Evolutionary conservation across 2,797 vertebrate genomes (phyloP).

Genomic region (Labeo calbasu): DNA sequence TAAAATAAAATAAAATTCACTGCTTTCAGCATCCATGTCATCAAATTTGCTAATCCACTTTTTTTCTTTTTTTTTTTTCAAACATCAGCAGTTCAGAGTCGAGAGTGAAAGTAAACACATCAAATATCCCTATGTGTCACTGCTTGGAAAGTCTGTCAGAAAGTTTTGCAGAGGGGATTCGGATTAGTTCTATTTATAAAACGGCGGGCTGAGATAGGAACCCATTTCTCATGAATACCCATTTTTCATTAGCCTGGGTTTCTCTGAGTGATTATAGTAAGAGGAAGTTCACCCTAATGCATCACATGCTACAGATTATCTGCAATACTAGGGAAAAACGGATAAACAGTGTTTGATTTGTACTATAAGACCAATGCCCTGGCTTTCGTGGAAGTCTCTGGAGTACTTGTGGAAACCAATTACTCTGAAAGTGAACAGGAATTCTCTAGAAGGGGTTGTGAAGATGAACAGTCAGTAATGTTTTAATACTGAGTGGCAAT

Average conservation of each 20-base stretch:
- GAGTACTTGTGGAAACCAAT: slow-evolving; percentile 16
- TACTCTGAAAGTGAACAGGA: slow-evolving; percentile 6
- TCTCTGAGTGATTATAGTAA: slow-evolving; percentile 14
- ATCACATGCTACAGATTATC: slow-evolving; percentile 1
- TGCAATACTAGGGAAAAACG: background rate
- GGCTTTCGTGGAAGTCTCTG: slow-evolving; percentile 2
- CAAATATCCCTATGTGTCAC: background rate
- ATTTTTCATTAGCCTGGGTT: slow-evolving; percentile 21
- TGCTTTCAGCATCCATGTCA: slow-evolving; percentile 39
- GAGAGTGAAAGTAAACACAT: slow-evolving; percentile 23
- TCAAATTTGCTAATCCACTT: slow-evolving; percentile 39
- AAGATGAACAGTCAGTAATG: background rate
- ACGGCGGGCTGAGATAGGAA: slow-evolving; percentile 11
- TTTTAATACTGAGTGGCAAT: background rate
- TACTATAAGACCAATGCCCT: background rate
- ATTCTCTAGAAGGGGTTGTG: background rate
- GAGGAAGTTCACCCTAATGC: slow-evolving; percentile 7
- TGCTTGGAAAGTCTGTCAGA: slow-evolving; percentile 25
- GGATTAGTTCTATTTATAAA: slow-evolving; percentile 38
- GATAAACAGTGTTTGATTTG: slow-evolving; percentile 19
- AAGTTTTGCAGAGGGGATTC: slow-evolving; percentile 17
- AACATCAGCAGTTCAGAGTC: slow-evolving; percentile 43
- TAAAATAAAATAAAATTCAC: background rate
- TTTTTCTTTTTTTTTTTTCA: background rate
- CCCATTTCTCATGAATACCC: slow-evolving; percentile 21